Evolutionary conservation across 2,888 invertebrate species (phyloP), one percentile per base, ranked within the genome.

Genomic region (Tachina fera): DNA sequence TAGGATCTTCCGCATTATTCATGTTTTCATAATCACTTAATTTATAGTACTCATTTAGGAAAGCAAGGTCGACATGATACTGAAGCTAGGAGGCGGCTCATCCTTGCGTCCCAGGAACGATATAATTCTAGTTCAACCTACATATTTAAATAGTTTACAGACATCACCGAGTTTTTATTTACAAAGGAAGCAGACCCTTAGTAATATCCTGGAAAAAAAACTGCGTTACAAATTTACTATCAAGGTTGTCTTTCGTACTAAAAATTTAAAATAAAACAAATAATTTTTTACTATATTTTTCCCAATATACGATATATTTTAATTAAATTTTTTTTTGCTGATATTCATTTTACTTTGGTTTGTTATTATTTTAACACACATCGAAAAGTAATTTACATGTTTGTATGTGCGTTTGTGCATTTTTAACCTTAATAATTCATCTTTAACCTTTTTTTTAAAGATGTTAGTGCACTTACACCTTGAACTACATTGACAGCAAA

Each of bases 281-380:
- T 31, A 31, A 31, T 1, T 6, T 49, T 49, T 49, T 49, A 10
- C 19, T 2, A 13, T 45, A 16, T 45, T 63, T 45, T n/a, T 74
- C 41, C 14, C 1, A 56, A 58, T 47, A 60, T 68, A n/a, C n/a
- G n/a, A n/a, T n/a, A 58, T 47, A 51, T 77, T 77, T 77, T 77
- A 60, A 78, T 70, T 60, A 70, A 78, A 51, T 61, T 58, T 68
- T 41, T 68, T 77, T 41, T 68, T 77, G 19, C 43, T 68, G 16
- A 43, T 49, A 31, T 1, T 22, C 31, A 47, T 51, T 41, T 49
- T 13, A 1, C 31, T 58, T 60, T 49, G 14, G 9, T 49, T 51
- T 74, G 16, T 10, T 49, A n/a, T 68, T 77, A 72, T 67, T 68
- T 83, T 51, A 77, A 67, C 71, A 51, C 43, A 72, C 60, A n/a